Evolutionary conservation across 2,113 vertebrate species (phyloP).

Genomic region (Lampris megalopsis): DNA sequence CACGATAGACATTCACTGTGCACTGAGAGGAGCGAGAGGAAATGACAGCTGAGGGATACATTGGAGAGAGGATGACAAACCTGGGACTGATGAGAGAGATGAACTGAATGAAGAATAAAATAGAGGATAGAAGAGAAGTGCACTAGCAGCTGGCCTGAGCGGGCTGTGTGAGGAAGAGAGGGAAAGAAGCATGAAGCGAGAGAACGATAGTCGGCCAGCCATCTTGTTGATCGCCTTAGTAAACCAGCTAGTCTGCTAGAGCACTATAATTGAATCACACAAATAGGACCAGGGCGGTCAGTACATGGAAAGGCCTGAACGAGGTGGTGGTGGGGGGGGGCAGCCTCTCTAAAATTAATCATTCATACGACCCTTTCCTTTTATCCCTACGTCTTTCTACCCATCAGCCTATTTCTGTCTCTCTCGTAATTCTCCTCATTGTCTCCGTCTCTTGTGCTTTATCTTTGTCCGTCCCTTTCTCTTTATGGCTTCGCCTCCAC

Average conservation of each 20-base stretch:
- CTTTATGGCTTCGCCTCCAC: background rate
- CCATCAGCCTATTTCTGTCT: slow-evolving; percentile 33
- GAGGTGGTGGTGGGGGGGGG: slow-evolving; percentile 62
- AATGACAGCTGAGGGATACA: slow-evolving; percentile 7
- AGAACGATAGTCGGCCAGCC: slow-evolving; percentile 58
- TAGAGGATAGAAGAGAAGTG: slow-evolving; percentile 37
- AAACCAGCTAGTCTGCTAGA: slow-evolving; percentile 81
- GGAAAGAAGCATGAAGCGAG: slow-evolving; percentile 38
- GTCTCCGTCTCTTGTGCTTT: background rate
- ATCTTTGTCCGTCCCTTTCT: background rate
- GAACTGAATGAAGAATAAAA: slow-evolving; percentile 50
- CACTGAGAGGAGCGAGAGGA: slow-evolving; percentile 15
- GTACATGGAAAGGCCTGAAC: slow-evolving; percentile 64
- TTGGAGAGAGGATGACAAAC: slow-evolving; percentile 24
- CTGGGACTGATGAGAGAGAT: slow-evolving; percentile 47
- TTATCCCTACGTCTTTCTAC: slow-evolving; percentile 51
- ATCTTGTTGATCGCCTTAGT: slow-evolving; percentile 81
- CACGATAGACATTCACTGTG: slow-evolving; percentile 10
- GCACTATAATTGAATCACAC: slow-evolving; percentile 84
- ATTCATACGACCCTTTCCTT: slow-evolving; percentile 60
- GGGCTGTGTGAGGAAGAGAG: slow-evolving; percentile 36
- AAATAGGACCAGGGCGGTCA: slow-evolving; percentile 67
- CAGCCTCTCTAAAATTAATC: slow-evolving; percentile 77
- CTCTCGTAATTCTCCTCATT: slow-evolving; percentile 11
- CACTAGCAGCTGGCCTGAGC: slow-evolving; percentile 46